Percentiles rank a stretch among this genome's conserved stretches.
phyloP scores from a whole-genome alignment of 2,888 invertebrate genomes.

The Amphiduros pacificus region DNA sequence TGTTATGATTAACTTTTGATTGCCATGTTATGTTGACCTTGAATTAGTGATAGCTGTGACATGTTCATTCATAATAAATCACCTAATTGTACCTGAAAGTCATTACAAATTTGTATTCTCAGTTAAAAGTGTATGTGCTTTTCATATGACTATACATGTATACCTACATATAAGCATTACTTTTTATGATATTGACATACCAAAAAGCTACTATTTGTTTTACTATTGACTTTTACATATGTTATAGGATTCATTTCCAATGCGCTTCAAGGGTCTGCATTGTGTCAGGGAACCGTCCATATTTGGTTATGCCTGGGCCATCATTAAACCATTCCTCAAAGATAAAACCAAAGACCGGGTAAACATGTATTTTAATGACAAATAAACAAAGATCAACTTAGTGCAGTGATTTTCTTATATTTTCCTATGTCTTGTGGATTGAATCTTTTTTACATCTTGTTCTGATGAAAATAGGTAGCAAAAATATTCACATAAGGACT shows the following conservation, averaged over 20 bases:
- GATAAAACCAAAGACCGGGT: constrained; percentile 80
- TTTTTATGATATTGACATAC: too few relatives aligned
- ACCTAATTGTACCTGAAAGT: neutral
- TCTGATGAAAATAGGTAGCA: too few relatives aligned
- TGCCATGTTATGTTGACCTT: neutral
- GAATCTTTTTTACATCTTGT: too few relatives aligned
- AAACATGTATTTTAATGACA: constrained; percentile 31
- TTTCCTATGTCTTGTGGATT: too few relatives aligned
- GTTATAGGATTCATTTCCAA: constrained; percentile 79
- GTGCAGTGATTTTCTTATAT: too few relatives aligned
- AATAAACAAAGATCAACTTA: too few relatives aligned
- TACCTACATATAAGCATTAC: too few relatives aligned
- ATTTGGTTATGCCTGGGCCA: constrained; percentile 85
- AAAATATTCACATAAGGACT: too few relatives aligned
- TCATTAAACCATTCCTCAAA: constrained; percentile 86
- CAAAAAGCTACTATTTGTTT: neutral
- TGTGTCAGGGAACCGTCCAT: constrained; percentile 86
- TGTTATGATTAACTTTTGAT: neutral
- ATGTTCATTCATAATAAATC: too few relatives aligned
- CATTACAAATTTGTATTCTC: neutral
- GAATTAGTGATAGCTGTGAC: too few relatives aligned
- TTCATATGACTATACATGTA: too few relatives aligned
- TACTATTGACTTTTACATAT: neutral
- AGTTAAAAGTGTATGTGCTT: too few relatives aligned
- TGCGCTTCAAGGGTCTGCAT: constrained; percentile 84